Evolutionary conservation across 2,797 vertebrate genomes (phyloP).

Genomic region (Squalus acanthias): DNA sequence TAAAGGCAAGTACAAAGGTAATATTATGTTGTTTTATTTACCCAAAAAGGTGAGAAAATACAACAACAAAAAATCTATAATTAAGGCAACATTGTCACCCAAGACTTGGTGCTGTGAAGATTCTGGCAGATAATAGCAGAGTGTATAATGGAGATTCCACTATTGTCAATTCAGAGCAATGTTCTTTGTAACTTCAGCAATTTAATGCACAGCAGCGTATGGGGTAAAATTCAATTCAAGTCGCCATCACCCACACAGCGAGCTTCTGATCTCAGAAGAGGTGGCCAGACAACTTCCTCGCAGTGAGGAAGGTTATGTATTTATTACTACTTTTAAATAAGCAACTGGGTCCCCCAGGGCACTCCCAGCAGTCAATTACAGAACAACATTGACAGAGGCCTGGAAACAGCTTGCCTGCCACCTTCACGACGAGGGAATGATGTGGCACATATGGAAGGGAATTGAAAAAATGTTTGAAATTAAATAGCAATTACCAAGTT

Average conservation of each 20-base stretch:
- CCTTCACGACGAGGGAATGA: neutral
- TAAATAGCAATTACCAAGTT: neutral
- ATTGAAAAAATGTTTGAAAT: neutral
- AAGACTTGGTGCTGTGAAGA: neutral
- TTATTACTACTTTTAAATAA: neutral
- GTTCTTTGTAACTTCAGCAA: neutral
- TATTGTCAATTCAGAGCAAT: neutral
- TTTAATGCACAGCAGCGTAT: neutral
- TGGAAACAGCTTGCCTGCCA: neutral
- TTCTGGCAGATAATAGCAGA: neutral
- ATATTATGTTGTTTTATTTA: neutral
- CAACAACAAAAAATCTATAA: neutral
- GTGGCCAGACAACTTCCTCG: neutral
- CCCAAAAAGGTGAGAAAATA: neutral
- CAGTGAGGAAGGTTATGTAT: neutral
- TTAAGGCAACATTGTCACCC: neutral
- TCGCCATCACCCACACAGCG: neutral
- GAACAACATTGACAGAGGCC: neutral
- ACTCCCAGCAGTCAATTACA: neutral
- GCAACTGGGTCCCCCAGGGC: neutral
- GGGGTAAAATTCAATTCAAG: neutral
- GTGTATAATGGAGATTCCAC: neutral
- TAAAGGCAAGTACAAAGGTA: neutral
- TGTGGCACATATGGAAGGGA: too few relatives aligned
- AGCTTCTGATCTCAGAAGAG: neutral